These are phyloP conservation scores for Lateolabrax maculatus DNA, from an alignment of 2,797 vertebrate species.

Conservation along the genomic window DNA sequence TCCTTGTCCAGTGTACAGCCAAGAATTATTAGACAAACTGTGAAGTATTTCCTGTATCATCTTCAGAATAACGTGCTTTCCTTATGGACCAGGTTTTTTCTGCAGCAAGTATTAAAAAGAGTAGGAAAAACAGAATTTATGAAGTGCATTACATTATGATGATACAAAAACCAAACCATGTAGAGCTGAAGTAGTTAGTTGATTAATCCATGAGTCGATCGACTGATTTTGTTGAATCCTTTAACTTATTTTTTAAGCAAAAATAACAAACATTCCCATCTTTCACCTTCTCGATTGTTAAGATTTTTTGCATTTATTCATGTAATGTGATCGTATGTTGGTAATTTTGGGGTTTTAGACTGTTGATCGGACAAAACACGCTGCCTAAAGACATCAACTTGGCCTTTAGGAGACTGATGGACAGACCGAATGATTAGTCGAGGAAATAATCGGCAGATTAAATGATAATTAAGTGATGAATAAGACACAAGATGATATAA, in stretches of 20 bases:
- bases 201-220: background rate
- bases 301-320: background rate
- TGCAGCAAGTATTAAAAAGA: background rate
- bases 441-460: background rate
- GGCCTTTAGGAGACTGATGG: background rate
- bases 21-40: background rate
- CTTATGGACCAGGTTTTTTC: background rate
- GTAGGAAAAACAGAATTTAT: background rate
- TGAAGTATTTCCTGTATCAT: background rate
- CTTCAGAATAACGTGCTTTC: background rate
- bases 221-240: background rate
- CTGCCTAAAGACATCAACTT: background rate
- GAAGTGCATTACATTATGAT: background rate
- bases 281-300: background rate
- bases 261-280: background rate
- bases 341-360: background rate
- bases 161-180: background rate
- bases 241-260: no score
- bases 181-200: background rate
- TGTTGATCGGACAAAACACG: background rate
- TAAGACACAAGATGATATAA: background rate
- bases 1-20: background rate
- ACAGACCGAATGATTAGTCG: background rate
- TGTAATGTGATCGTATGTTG: background rate
- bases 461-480: background rate